Evolutionary conservation across 2,888 invertebrate genomes (phyloP).

Genomic region (Drosophila infuscata): DNA sequence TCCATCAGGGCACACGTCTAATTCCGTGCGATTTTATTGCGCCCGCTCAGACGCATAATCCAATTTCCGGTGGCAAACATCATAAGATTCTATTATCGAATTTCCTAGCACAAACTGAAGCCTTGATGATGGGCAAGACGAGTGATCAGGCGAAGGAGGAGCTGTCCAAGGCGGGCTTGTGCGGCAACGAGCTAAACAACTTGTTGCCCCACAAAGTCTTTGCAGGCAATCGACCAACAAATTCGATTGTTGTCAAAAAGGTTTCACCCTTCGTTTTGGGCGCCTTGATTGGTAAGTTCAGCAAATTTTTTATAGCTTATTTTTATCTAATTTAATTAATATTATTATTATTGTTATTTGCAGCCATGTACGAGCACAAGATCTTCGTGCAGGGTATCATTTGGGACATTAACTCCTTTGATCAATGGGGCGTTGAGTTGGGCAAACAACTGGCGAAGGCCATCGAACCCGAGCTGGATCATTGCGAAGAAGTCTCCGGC

Average conservation of each 20-base stretch:
- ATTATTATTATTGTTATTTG: neutral
- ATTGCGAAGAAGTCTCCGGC: constrained; percentile 87
- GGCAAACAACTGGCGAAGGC: constrained; percentile 99
- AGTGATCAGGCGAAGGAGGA: constrained; percentile 89
- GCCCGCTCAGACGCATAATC: constrained; percentile 96
- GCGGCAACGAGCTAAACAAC: constrained; percentile 89
- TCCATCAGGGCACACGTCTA: constrained; percentile 93
- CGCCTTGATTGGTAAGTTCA: constrained; percentile 92
- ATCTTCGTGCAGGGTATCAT: constrained; percentile 99
- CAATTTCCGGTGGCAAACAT: constrained; percentile 91
- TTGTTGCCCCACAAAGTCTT: constrained; percentile 98
- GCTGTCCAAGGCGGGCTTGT: constrained; percentile 91
- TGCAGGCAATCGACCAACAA: constrained; percentile 98
- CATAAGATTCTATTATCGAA: constrained; percentile 98
- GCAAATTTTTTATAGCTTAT: neutral
- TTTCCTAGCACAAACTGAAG: constrained; percentile 99
- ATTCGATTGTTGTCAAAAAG: constrained; percentile 96
- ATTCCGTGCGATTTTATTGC: constrained; percentile 99
- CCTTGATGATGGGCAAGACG: constrained; percentile 93
- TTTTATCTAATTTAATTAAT: neutral
- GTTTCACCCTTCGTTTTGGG: constrained; percentile 97
- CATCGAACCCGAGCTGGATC: constrained; percentile 97
- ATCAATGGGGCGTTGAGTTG: constrained; percentile 99
- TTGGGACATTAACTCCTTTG: constrained; percentile 99
- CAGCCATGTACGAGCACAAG: constrained; percentile 99